Evolutionary conservation across 2,113 vertebrate genomes (phyloP).

Genomic region (Toxotes chatareus): DNA sequence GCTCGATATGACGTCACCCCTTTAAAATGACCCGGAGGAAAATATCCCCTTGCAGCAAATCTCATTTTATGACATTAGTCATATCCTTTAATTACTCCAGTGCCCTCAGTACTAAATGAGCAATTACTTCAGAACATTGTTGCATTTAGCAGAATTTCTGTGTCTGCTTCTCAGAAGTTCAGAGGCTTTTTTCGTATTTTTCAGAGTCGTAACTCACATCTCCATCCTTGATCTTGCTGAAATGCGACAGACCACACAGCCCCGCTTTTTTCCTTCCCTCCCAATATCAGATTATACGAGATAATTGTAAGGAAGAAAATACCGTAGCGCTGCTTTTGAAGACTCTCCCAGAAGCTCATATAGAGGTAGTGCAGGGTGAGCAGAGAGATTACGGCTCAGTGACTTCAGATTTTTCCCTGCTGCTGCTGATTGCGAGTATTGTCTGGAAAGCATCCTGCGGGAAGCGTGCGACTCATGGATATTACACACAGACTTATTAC

Average conservation of each 20-base stretch:
- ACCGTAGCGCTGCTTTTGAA: conserved; percentile 11
- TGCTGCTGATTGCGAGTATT: conserved; percentile 70
- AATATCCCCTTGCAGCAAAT: conserved; percentile 56
- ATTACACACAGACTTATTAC: conserved; percentile 70
- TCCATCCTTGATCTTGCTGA: conserved; percentile 23
- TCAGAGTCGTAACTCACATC: conserved; percentile 7
- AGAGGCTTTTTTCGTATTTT: conserved; percentile 24
- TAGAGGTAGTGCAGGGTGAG: conserved; percentile 47
- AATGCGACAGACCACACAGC: conserved; percentile 24
- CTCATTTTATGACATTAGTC: conserved; percentile 72
- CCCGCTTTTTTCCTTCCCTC: not conserved
- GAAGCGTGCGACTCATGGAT: conserved; percentile 63
- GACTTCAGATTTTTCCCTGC: conserved; percentile 63
- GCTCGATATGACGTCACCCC: conserved; percentile 56
- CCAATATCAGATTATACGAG: conserved; percentile 50
- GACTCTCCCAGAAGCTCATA: conserved; percentile 33
- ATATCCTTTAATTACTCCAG: conserved; percentile 73
- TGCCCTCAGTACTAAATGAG: conserved; percentile 67
- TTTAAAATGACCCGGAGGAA: conserved; percentile 60
- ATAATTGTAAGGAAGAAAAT: conserved; percentile 26
- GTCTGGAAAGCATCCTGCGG: conserved; percentile 74
- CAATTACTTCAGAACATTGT: conserved; percentile 64
- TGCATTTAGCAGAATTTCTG: conserved; percentile 43
- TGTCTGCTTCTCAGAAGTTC: conserved; percentile 40
- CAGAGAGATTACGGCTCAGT: conserved; percentile 64